phyloP scores from a whole-genome alignment of 2,797 vertebrate species.

The Emydoidea blandingii region DNA sequence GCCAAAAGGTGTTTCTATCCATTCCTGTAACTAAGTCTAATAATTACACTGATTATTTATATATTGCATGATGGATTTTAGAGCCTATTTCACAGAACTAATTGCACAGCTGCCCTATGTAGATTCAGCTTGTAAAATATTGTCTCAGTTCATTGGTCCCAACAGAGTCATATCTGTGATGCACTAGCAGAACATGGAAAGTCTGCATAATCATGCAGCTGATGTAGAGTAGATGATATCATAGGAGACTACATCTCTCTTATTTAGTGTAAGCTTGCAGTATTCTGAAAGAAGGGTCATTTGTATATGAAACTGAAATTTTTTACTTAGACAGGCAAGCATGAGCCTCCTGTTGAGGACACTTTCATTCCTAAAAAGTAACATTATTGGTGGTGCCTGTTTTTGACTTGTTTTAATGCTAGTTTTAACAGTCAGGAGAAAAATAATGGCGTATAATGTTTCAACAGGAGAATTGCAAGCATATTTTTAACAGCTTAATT shows the following conservation, averaged over 20 bases:
- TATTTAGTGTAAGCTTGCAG: background rate
- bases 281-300: background rate
- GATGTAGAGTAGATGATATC: background rate
- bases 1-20: background rate
- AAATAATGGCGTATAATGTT: background rate
- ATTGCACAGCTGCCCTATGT: background rate
- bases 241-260: background rate
- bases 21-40: background rate
- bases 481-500: background rate
- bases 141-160: background rate
- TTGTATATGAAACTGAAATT: background rate
- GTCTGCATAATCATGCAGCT: background rate
- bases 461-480: background rate
- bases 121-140: constrained; percentile 28
- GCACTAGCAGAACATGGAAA: background rate
- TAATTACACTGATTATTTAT: background rate
- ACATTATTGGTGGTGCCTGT: background rate
- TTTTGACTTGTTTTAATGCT: background rate
- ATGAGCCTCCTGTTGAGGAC: background rate
- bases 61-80: background rate
- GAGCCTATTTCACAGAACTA: background rate
- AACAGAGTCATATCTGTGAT: background rate
- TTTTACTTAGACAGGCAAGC: background rate
- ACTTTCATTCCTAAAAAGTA: background rate
- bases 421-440: background rate